phyloP scores from a whole-genome alignment of 2,113 vertebrate genomes.

The Hucho hucho region DNA sequence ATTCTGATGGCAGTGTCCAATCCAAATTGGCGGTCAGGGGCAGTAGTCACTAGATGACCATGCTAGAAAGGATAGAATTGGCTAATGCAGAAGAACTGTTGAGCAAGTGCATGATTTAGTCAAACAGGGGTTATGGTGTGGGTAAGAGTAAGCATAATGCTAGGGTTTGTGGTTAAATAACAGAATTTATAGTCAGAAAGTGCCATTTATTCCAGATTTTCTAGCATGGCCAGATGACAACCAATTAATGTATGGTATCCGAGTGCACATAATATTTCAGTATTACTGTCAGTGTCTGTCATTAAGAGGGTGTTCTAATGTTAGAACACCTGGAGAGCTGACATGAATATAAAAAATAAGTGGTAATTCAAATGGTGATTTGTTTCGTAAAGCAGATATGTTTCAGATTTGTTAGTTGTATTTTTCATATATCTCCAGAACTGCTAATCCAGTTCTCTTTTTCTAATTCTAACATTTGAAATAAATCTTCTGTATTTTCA shows the following conservation, averaged over 20 bases:
- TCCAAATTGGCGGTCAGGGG: neutral
- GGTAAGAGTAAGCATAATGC: too few species aligned
- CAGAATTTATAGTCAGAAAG: too few species aligned
- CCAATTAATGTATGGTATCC: neutral
- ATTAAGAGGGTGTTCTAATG: constrained; percentile 1
- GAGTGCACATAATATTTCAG: constrained; percentile 17
- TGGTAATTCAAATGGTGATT: constrained; percentile 30
- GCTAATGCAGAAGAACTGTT: neutral
- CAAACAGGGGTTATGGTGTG: too few species aligned
- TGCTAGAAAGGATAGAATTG: neutral
- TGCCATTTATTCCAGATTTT: neutral
- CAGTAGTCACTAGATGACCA: too few species aligned
- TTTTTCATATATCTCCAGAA: constrained; percentile 21
- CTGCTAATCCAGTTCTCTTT: constrained; percentile 23
- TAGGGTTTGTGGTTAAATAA: too few species aligned
- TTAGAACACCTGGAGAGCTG: constrained; percentile 16
- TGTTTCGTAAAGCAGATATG: constrained; percentile 15
- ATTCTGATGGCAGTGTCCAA: constrained; percentile 3
- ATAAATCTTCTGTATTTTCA: constrained; percentile 49
- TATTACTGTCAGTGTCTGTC: constrained; percentile 8
- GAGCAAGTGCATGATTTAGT: neutral
- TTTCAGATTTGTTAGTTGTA: constrained; percentile 8
- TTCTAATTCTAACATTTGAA: constrained; percentile 23
- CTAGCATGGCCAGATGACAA: neutral
- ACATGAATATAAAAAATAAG: constrained; percentile 36